Evolutionary conservation across 1,140 invertebrate species (phyloP).

Genomic region (Marisa cornuarietis): DNA sequence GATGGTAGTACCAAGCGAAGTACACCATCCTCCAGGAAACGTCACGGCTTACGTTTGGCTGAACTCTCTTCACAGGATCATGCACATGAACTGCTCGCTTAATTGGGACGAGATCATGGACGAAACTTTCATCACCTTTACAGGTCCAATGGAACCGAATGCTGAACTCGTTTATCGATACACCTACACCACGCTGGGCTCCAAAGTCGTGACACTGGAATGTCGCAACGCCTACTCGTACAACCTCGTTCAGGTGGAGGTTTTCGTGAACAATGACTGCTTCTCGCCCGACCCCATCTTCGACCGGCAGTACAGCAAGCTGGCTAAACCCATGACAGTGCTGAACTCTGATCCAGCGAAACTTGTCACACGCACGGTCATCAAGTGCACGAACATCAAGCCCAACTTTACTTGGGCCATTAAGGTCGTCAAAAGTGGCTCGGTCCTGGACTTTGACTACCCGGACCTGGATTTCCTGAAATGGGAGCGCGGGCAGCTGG

Average conservation of each 20-base stretch:
- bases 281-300: constrained; percentile 12
- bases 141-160: background rate
- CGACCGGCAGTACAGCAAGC: constrained; percentile 5
- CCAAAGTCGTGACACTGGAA: background rate
- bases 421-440: background rate
- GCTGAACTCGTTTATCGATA: background rate
- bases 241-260: background rate
- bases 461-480: background rate
- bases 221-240: background rate
- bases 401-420: background rate
- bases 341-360: background rate
- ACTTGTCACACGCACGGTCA: constrained; percentile 8
- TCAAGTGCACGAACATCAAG: background rate
- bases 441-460: background rate
- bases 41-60: background rate
- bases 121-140: no score
- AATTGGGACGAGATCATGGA: background rate
- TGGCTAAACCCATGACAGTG: background rate
- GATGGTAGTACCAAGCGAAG: no score
- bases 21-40: background rate
- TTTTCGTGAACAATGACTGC: background rate
- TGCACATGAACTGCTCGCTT: background rate
- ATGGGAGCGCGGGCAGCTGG: background rate
- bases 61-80: background rate
- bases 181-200: background rate